Percentiles rank a stretch among this genome's conserved stretches.
Evolutionary conservation across 2,797 vertebrate species (phyloP).

Genomic region (Cyclura pinguis): DNA sequence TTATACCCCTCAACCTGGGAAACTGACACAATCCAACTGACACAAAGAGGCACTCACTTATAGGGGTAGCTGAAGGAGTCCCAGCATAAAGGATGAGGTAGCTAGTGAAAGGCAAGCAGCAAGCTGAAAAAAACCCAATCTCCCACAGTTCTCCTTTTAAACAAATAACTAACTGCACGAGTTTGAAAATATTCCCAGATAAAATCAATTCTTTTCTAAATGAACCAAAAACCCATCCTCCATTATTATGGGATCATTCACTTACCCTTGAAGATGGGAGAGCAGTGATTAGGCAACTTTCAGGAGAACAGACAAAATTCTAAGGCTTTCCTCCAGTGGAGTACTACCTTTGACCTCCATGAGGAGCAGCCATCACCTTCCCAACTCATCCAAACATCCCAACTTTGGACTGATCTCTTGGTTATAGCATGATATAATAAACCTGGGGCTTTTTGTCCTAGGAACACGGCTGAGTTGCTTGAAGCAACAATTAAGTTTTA

Average conservation of each 20-base stretch:
- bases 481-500: background rate
- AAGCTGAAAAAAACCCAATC: background rate
- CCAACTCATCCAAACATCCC: background rate
- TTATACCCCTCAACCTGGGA: no score
- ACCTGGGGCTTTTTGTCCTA: background rate
- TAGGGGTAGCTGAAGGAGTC: background rate
- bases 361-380: background rate
- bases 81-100: background rate
- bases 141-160: background rate
- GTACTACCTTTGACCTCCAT: background rate
- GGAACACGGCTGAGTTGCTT: background rate
- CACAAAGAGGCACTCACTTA: background rate
- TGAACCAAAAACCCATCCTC: background rate
- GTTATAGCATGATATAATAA: background rate
- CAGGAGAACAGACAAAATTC: background rate
- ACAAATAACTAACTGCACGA: slow-evolving; percentile 65
- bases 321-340: background rate
- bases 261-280: background rate
- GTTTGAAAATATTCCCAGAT: slow-evolving; percentile 50
- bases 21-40: no score
- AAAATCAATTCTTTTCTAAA: slow-evolving; percentile 67
- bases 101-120: background rate
- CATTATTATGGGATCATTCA: background rate
- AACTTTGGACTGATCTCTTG: background rate
- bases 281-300: background rate